These are phyloP conservation scores for Tenebrio molitor DNA, from an alignment of 1,140 invertebrate species.

Conservation along the genomic window DNA sequence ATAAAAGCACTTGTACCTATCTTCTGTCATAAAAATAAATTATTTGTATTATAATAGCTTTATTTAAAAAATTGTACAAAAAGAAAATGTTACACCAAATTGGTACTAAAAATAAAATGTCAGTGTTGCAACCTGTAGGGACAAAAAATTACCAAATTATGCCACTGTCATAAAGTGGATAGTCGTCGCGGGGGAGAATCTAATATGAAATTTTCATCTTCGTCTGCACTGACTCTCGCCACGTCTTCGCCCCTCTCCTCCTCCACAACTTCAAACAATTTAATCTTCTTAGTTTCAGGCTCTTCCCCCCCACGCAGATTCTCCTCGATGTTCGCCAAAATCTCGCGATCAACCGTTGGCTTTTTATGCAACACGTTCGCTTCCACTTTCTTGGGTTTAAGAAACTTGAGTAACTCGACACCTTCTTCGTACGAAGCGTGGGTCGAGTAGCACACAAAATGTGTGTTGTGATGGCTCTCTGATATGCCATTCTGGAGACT, in stretches of 20 bases:
- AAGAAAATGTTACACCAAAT: background rate
- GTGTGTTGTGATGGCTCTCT: background rate
- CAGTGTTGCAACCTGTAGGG: too few species aligned
- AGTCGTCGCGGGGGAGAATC: too few species aligned
- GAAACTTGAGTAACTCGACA: slow-evolving; percentile 69
- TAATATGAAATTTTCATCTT: too few species aligned
- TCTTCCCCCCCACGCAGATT: slow-evolving; percentile 57
- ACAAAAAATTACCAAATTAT: too few species aligned
- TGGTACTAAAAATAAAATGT: background rate
- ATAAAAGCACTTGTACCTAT: slow-evolving; percentile 39
- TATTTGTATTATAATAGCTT: slow-evolving; percentile 32
- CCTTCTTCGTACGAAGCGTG: slow-evolving; percentile 75
- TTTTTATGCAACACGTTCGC: slow-evolving; percentile 67
- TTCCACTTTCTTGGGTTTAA: slow-evolving; percentile 69
- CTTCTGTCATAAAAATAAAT: slow-evolving; percentile 41
- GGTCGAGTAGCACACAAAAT: slow-evolving; percentile 74
- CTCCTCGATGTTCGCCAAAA: slow-evolving; percentile 55
- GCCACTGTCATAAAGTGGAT: too few species aligned
- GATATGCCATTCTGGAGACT: slow-evolving; percentile 58
- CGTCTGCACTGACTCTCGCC: too few species aligned
- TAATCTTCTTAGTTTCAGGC: background rate
- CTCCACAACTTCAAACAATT: background rate
- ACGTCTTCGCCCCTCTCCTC: too few species aligned
- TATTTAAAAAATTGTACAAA: slow-evolving; percentile 34
- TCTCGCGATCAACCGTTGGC: slow-evolving; percentile 45